A percentile compares a stretch with the other conserved stretches of the same genome.
Conservation (phyloP, 2,888 invertebrate genomes). For the Neria commutata region DNA sequence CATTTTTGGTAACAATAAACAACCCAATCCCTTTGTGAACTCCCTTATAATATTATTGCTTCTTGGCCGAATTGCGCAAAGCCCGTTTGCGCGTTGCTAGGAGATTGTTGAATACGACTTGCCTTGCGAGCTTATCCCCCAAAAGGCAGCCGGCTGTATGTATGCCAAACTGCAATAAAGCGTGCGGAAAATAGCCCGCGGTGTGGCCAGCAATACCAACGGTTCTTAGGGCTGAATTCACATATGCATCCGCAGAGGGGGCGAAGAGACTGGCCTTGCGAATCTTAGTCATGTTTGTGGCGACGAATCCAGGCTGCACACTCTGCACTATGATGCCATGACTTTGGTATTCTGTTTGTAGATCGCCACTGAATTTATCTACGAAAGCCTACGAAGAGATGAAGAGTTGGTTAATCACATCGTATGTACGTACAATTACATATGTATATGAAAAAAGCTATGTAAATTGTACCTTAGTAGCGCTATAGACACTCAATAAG, state of each 20-base stretch:
- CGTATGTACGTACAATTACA: neutral
- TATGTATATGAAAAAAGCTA: neutral
- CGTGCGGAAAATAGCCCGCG: conserved; percentile 72
- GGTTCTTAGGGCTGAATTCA: conserved; percentile 72
- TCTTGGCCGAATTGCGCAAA: conserved; percentile 46
- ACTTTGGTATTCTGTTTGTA: conserved; percentile 75
- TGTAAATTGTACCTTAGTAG: conserved; percentile 73
- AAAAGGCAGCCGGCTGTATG: conserved; percentile 39
- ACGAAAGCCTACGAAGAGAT: conserved; percentile 71
- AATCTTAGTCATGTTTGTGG: conserved; percentile 89
- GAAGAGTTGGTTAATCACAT: conserved; percentile 4
- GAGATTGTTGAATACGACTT: conserved; percentile 49
- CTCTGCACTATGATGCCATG: conserved; percentile 80
- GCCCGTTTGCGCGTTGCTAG: conserved; percentile 52
- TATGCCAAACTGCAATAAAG: conserved; percentile 47
- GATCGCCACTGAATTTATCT: conserved; percentile 78
- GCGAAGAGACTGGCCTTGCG: conserved; percentile 75
- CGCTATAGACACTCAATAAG: conserved; percentile 83
- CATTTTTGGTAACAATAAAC: neutral
- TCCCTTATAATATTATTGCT: conserved; percentile 34
- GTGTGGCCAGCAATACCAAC: conserved; percentile 74
- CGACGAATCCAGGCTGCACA: conserved; percentile 85
- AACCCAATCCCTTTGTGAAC: neutral
- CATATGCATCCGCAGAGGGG: conserved; percentile 75
- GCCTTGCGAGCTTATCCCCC: conserved; percentile 51